Evolutionary conservation across 2,113 vertebrate genomes (phyloP).

Genomic region (Pygoscelis adeliae): DNA sequence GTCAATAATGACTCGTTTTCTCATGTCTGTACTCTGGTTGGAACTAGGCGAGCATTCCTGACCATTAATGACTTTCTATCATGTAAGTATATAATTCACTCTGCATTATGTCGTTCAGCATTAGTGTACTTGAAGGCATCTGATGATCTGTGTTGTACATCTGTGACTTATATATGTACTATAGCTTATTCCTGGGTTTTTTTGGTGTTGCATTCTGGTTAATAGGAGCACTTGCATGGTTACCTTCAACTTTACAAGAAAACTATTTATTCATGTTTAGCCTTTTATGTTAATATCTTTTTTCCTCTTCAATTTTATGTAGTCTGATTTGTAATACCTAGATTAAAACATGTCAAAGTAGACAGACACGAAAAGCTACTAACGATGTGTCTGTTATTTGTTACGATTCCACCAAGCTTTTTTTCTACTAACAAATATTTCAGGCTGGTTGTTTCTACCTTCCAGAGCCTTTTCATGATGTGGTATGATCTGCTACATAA

Average conservation of each 20-base stretch:
- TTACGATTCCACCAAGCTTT: neutral
- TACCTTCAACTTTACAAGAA: neutral
- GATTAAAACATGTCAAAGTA: neutral
- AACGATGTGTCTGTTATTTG: neutral
- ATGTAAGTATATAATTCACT: neutral
- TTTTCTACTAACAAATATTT: neutral
- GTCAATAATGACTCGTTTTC: neutral
- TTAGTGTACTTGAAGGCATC: neutral
- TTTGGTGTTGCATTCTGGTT: neutral
- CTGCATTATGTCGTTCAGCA: neutral
- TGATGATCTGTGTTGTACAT: neutral
- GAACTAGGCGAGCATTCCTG: neutral
- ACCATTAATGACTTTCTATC: neutral
- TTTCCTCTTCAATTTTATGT: neutral
- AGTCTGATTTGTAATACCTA: neutral
- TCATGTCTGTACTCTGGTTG: neutral
- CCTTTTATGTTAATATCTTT: neutral
- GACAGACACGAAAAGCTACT: neutral
- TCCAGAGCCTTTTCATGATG: neutral
- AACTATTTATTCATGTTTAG: neutral
- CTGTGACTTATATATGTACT: neutral
- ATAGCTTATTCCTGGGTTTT: fast-evolving
- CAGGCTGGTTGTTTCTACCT: neutral
- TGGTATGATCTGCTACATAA: neutral
- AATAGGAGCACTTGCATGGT: neutral